phyloP scores from a whole-genome alignment of 2,888 invertebrate genomes.

The Aphidoletes aphidimyza region DNA sequence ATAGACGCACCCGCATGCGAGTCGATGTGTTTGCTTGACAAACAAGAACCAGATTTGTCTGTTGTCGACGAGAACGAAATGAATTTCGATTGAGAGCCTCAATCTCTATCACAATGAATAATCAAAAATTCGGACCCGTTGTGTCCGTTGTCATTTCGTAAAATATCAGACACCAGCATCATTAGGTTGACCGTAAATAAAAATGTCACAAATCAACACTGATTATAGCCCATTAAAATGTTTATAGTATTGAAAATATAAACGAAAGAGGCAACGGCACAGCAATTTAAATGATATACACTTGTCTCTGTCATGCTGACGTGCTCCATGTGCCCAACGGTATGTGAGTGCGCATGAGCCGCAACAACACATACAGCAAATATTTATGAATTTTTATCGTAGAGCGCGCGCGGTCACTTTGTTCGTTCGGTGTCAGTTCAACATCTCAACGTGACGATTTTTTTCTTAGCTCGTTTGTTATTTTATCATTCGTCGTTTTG shows the following conservation, averaged over 20 bases:
- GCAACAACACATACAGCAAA: neutral
- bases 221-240: constrained; percentile 44
- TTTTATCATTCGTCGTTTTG: neutral
- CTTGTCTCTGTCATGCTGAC: neutral
- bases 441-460: neutral
- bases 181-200: constrained; percentile 41
- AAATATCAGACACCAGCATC: too few species aligned
- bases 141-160: too few species aligned
- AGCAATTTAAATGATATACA: too few species aligned
- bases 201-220: constrained; percentile 47
- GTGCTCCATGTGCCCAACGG: neutral
- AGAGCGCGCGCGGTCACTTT: too few species aligned
- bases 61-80: too few species aligned
- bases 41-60: too few species aligned
- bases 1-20: too few species aligned
- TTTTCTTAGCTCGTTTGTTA: neutral
- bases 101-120: too few species aligned
- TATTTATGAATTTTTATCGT: constrained; percentile 4
- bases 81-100: too few species aligned
- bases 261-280: neutral
- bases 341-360: constrained; percentile 22
- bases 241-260: neutral
- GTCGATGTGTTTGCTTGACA: too few species aligned
- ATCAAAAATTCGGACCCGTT: too few species aligned
- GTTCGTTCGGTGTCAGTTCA: neutral